Conservation (phyloP, 1,140 invertebrate species). For the Drosophila bifasciata region DNA sequence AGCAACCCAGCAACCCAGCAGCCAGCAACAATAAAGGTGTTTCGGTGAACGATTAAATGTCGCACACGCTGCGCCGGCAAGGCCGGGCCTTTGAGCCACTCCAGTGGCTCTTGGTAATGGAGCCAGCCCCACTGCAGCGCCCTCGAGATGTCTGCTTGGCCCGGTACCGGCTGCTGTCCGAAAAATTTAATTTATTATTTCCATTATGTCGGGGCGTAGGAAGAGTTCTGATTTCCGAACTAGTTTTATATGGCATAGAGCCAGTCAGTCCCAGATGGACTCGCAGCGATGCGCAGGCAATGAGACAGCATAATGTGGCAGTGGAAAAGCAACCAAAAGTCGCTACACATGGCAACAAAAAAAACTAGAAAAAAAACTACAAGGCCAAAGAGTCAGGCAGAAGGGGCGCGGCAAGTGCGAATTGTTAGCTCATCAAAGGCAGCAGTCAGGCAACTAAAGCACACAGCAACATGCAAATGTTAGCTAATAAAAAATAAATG, state of each 20-base stretch:
- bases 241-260: constrained; percentile 54
- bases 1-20: no score
- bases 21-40: constrained; percentile 44
- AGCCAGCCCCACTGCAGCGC: constrained; percentile 14
- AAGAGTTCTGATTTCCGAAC: constrained; percentile 55
- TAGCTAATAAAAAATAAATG: constrained; percentile 40
- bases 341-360: constrained; percentile 14
- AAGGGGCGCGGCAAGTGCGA: constrained; percentile 18
- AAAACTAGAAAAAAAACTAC: constrained; percentile 15
- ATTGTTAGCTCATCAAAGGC: constrained; percentile 45
- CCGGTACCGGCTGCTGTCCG: constrained; percentile 6
- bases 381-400: background rate
- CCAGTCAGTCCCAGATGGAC: background rate
- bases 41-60: constrained; percentile 39
- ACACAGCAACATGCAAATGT: constrained; percentile 32
- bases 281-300: constrained; percentile 8
- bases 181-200: constrained; percentile 73
- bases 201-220: constrained; percentile 58
- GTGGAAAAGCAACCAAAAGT: background rate
- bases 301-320: constrained; percentile 6
- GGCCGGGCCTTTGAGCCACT: constrained; percentile 35
- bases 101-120: background rate
- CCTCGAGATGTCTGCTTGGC: constrained; percentile 8
- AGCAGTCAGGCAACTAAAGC: constrained; percentile 8
- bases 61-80: constrained; percentile 20